Base-by-base conservation (phyloP, 2,888 invertebrate species). In the Syrphus vitripennis region DNA sequence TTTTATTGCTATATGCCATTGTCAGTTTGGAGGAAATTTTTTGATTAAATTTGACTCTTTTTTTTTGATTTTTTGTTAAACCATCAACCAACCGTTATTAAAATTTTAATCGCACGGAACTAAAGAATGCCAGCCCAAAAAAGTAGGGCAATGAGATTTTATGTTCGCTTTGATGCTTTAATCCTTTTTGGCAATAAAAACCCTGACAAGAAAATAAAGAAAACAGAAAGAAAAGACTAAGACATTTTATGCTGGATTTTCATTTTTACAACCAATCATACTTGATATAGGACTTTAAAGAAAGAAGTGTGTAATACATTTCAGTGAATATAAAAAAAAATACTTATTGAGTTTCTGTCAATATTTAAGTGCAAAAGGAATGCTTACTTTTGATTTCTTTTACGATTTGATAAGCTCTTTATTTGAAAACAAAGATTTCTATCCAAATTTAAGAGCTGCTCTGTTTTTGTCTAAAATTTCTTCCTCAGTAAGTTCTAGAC, bases 1-100 rank as follows among this genome's bases (percentile, higher is more conserved):
- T 70, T 75, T 79, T 75, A 75, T 83, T 63, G 31, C 78, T 29
- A 42, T 29, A 42, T 42, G 42, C 29, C 45, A 55, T 57, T 40
- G 37, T 29, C 10, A 34, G 63, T 59, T 69, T 50, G 45, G 16
- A 37, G 53, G 61, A 63, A 69, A 37, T 78, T 78, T 83, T 70
- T 83, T 74, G 69, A 83, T 83, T 83, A 67, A 63, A 69, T 70
- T 75, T 63, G 74, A 69, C 37, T 65, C 59, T 74, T 70, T 75
- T 19, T 5, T 45, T 42, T n/a, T n/a, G n/a, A n/a, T 55, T 29
- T 55, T 55, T 16, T 16, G 26, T 26, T 4, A 10, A 57, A 21
- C 19, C 19, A 55, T n/a, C 29, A 31, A 31, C 34, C 48, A 3
- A 72, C 78, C 53, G 72, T 74, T 59, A 83, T 59, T 72, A 31